Evolutionary conservation across 2,888 invertebrate species (phyloP).

Genomic region (Cataglyphis rosenhaueri): DNA sequence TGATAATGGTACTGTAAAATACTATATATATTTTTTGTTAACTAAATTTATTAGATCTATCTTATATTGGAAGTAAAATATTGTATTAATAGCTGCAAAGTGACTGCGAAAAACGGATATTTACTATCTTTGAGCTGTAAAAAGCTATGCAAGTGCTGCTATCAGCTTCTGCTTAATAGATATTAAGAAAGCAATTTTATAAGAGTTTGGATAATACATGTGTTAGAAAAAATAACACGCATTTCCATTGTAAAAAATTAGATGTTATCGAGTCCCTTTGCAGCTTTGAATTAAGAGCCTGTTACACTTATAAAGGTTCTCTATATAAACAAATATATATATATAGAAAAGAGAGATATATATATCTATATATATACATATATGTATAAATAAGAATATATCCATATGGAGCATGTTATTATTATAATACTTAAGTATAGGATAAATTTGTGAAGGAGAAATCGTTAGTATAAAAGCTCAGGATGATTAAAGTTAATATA

Average conservation of each 20-base stretch:
- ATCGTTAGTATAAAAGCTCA: slow-evolving; percentile 51
- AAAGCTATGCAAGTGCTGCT: slow-evolving; percentile 61
- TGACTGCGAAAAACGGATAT: slow-evolving; percentile 64
- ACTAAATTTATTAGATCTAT: slow-evolving; percentile 77
- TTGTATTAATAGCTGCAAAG: slow-evolving; percentile 68
- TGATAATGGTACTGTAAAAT: slow-evolving; percentile 82
- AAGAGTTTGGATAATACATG: slow-evolving; percentile 26
- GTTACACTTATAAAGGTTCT: slow-evolving; percentile 77
- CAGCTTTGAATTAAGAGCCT: slow-evolving; percentile 72
- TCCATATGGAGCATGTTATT: slow-evolving; percentile 60
- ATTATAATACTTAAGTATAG: slow-evolving; percentile 52
- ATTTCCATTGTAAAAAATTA: slow-evolving; percentile 58
- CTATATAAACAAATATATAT: slow-evolving; percentile 73
- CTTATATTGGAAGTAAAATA: slow-evolving; percentile 59
- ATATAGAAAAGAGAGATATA: slow-evolving; percentile 49
- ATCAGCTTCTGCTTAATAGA: slow-evolving; percentile 56
- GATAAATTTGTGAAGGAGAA: slow-evolving; percentile 45
- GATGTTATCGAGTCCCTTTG: slow-evolving; percentile 70
- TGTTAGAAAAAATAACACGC: not conserved
- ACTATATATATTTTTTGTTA: slow-evolving; percentile 84
- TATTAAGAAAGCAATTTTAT: slow-evolving; percentile 48
- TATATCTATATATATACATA: slow-evolving; percentile 56
- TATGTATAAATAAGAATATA: slow-evolving; percentile 59
- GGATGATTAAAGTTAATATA: slow-evolving; percentile 55
- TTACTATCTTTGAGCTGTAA: slow-evolving; percentile 70